A percentile compares a stretch with the other conserved stretches of the same genome.
Evolutionary conservation across 2,888 invertebrate genomes (phyloP).

Genomic region (Amiota minor): DNA sequence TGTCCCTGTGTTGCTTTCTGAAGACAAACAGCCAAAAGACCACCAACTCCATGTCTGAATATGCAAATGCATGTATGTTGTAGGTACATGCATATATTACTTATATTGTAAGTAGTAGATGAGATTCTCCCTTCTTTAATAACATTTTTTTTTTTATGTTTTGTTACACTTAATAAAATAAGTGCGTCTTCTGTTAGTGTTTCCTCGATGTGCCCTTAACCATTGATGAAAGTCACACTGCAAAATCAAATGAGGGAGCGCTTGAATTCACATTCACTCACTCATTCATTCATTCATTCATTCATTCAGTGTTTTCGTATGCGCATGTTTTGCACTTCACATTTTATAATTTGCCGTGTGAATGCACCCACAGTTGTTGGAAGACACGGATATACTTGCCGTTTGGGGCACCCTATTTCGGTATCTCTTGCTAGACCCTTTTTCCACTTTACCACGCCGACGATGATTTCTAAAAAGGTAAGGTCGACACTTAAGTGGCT

Average conservation of each 20-base stretch:
- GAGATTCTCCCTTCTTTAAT: too few relatives aligned
- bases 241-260: background rate
- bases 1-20: too few relatives aligned
- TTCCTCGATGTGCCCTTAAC: too few relatives aligned
- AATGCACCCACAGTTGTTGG: conserved; percentile 40
- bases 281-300: background rate
- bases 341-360: conserved; percentile 37
- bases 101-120: too few relatives aligned
- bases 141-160: conserved; percentile 12
- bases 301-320: background rate
- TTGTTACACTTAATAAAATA: conserved; percentile 10
- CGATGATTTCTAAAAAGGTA: conserved; percentile 54
- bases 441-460: conserved; percentile 5
- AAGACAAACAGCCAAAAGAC: background rate
- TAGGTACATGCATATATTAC: too few relatives aligned
- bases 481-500: conserved; percentile 62
- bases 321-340: conserved; percentile 22
- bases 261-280: background rate
- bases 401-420: conserved; percentile 40
- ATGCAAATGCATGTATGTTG: too few relatives aligned
- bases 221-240: background rate
- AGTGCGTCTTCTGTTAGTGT: background rate
- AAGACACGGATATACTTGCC: background rate
- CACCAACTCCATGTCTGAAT: too few relatives aligned
- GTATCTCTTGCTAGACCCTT: conserved; percentile 32